Evolutionary conservation across 2,888 invertebrate species (phyloP).

Genomic region (Noctua comes): DNA sequence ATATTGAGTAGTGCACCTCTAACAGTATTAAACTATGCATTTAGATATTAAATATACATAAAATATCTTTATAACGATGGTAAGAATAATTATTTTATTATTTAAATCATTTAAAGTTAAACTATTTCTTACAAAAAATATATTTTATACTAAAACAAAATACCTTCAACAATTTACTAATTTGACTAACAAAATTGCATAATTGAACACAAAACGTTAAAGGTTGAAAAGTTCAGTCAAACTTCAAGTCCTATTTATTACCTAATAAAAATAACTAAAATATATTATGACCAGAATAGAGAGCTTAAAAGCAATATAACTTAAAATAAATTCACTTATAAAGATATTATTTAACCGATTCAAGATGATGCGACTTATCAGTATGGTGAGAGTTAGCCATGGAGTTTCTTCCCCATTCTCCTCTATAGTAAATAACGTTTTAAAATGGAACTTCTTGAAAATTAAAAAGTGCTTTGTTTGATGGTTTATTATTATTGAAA

Average conservation of each 20-base stretch:
- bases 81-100: not conserved
- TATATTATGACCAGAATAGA: constrained; percentile 68
- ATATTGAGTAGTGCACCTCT: not conserved
- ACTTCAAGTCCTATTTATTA: constrained; percentile 23
- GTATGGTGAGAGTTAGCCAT: not conserved
- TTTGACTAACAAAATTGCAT: constrained; percentile 28
- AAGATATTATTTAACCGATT: constrained; percentile 22
- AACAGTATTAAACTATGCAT: constrained; percentile 34
- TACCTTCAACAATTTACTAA: not conserved
- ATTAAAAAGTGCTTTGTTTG: not conserved
- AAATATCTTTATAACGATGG: constrained; percentile 5
- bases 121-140: constrained; percentile 20
- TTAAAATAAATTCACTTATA: constrained; percentile 11
- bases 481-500: not conserved
- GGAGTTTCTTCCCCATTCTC: not conserved
- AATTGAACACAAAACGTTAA: constrained; percentile 34
- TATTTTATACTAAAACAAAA: constrained; percentile 13
- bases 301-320: constrained; percentile 46
- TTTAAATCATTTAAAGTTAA: constrained; percentile 9
- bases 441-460: too few relatives aligned
- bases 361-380: not conserved
- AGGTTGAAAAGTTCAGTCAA: constrained; percentile 48
- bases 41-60: constrained; percentile 7
- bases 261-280: constrained; percentile 28
- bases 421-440: not conserved